Base-by-base conservation (phyloP, 2,113 vertebrate genomes). In the Brachyhypopomus gauderio region DNA sequence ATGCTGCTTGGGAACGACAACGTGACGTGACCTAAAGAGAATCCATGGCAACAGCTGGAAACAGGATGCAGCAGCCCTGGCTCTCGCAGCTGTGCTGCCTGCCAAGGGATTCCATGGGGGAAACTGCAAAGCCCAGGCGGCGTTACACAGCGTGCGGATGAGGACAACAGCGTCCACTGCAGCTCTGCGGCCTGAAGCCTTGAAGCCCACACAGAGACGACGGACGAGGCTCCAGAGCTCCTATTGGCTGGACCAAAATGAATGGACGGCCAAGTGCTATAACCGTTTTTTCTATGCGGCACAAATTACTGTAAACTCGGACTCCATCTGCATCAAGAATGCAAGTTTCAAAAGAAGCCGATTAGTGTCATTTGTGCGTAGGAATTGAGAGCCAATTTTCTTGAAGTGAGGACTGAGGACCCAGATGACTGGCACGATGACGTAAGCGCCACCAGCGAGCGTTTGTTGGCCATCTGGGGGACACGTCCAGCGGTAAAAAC, bases 381-480 rank as follows among this genome's bases (percentile, higher is more conserved):
- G 45, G 9, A 52, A 12, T 3, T 52, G 45, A 52, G 45, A 12
- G 1, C 9, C 58, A 60, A 38, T 41, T 34, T 41, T 27, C 34
- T 30, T 27, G 56, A 41, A 23, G 22, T 25, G 55, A 71, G 56
- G 17, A 71, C 20, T 38, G 34, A 19, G 48, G 20, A 62, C 19
- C 48, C 30, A 48, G n/a, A 75, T 41, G 27, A 48, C 60, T 56
- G 76, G 27, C 75, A 85, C 83, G 82, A n/a, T n/a, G 80, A 36
- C 27, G 64, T 80, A 38, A 84, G 77, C 75, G 86, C 67, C 58
- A 72, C 83, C 52, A 76, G 64, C 55, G 75, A 77, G 83, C 90
- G 91, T 89, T 89, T 90, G 87, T 89, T 63, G 63, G 75, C 88
- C 88, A 91, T 88, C 87, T 90, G 89, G 87, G 84, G 77, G 64